Conservation (phyloP, 2,113 vertebrate genomes). For the Anoplopoma fimbria region DNA sequence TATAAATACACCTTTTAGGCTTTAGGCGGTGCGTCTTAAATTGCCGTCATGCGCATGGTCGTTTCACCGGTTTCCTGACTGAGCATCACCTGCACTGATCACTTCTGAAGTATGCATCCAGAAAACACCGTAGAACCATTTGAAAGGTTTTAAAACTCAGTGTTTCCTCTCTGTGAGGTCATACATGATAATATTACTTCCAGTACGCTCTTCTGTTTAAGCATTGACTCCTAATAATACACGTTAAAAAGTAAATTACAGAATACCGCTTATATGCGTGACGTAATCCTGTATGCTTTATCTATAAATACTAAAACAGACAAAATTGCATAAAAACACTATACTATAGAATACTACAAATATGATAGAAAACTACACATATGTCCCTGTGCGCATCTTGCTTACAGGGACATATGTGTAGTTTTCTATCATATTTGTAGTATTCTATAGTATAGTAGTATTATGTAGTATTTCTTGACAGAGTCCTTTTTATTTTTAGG, state of each 20-base stretch:
- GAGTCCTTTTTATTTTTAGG: background rate
- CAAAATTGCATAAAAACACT: too few species aligned
- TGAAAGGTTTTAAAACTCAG: background rate
- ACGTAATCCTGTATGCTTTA: background rate
- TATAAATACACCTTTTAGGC: background rate
- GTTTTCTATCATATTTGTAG: background rate
- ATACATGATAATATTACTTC: background rate
- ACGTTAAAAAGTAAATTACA: background rate
- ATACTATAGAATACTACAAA: too few species aligned
- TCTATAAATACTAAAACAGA: background rate
- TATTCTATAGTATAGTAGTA: too few species aligned
- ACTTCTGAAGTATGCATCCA: background rate
- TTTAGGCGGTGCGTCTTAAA: background rate
- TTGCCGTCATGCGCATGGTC: background rate
- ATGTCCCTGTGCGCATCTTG: background rate
- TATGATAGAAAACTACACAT: too few species aligned
- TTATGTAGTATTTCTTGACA: background rate
- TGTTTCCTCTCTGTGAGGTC: background rate
- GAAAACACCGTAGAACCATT: background rate
- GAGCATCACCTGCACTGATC: background rate
- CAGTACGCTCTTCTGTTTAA: background rate
- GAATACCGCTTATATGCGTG: background rate
- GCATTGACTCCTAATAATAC: background rate
- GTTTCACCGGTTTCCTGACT: constrained; percentile 9
- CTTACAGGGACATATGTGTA: too few species aligned